A percentile compares a stretch with the other conserved stretches of the same genome.
Conservation (phyloP, 2,113 vertebrate species). For the Crotalus helleri region DNA sequence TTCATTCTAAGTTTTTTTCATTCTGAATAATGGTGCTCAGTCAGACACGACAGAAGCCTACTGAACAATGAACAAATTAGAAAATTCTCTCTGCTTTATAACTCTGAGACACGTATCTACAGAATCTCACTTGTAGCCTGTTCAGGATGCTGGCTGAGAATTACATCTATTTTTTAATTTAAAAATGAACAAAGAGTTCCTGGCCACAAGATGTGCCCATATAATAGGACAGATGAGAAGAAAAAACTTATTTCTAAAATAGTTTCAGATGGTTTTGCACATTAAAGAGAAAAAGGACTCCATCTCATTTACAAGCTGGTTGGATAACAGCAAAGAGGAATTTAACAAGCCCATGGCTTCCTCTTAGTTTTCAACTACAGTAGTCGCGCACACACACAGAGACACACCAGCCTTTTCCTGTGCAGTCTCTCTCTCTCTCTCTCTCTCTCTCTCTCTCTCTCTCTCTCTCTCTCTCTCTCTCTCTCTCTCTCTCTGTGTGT, state of each 20-base stretch:
- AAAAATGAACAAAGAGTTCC: background rate
- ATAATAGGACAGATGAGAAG: background rate
- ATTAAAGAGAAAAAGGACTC: too few species aligned
- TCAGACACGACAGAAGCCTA: background rate
- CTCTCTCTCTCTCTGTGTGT: background rate
- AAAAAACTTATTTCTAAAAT: background rate
- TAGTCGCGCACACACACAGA: background rate
- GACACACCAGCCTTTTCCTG: slow-evolving; percentile 50
- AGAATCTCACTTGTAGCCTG: background rate
- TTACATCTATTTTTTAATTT: background rate
- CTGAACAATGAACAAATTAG: background rate
- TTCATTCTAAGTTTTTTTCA: background rate
- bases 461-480: background rate
- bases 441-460: background rate
- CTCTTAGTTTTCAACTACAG: background rate
- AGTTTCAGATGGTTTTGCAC: background rate
- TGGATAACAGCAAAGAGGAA: background rate
- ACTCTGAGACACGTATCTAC: too few species aligned
- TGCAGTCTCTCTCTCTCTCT: slow-evolving; percentile 15
- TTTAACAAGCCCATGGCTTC: background rate
- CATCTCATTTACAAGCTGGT: too few species aligned
- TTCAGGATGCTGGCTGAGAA: background rate
- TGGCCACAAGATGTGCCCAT: background rate
- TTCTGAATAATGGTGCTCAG: background rate
- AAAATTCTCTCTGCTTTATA: background rate